A percentile compares a stretch with the other conserved stretches of the same genome.
Evolutionary conservation across 2,888 invertebrate species (phyloP).

Genomic region (Coremacera marginata): DNA sequence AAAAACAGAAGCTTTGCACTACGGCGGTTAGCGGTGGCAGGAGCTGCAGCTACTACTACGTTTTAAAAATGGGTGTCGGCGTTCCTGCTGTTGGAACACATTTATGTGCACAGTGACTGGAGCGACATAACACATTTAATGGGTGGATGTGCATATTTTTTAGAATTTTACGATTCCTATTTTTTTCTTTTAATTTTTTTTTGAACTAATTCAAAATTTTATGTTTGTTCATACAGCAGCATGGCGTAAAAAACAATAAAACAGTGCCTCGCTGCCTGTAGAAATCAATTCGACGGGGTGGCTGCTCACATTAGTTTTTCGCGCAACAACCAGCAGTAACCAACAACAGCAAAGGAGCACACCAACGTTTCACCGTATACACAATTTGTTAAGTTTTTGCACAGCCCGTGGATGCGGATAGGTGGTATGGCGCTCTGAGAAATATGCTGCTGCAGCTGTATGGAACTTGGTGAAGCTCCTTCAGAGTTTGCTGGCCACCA

Average conservation of each 20-base stretch:
- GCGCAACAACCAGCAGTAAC: neutral
- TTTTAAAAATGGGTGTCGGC: neutral
- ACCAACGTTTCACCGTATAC: constrained; percentile 16
- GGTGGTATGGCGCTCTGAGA: neutral
- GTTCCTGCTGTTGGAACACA: neutral
- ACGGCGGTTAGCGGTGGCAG: neutral
- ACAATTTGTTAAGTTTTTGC: constrained; percentile 19
- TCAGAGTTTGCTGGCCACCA: neutral
- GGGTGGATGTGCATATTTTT: too few species aligned
- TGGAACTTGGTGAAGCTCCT: too few species aligned
- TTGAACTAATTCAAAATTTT: too few species aligned
- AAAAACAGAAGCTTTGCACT: neutral
- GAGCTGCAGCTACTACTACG: neutral
- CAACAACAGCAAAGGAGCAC: neutral
- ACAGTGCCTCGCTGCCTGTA: neutral
- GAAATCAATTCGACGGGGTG: neutral
- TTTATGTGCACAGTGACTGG: too few species aligned
- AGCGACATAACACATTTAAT: too few species aligned
- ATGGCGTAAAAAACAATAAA: neutral
- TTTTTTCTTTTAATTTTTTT: too few species aligned
- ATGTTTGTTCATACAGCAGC: neutral
- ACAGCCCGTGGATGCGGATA: constrained; percentile 3
- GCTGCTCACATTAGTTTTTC: neutral
- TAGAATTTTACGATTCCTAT: too few species aligned
- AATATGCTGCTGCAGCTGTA: too few species aligned